These are phyloP conservation scores for Philotrypesis tridentata DNA, from an alignment of 1,140 invertebrate genomes.

Conservation along the genomic window DNA sequence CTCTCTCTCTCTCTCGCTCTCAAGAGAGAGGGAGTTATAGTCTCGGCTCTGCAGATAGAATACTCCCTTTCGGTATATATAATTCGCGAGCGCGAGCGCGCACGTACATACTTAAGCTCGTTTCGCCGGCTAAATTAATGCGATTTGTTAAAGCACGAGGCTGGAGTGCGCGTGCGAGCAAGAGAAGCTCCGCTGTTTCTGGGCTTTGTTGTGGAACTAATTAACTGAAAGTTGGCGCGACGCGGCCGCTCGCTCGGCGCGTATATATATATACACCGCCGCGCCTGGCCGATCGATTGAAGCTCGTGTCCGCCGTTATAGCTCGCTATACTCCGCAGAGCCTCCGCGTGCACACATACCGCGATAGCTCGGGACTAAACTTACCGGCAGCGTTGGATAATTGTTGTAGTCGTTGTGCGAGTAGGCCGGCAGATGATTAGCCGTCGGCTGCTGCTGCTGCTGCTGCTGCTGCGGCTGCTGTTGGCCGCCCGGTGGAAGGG, in stretches of 20 bases:
- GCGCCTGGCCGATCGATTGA: neutral
- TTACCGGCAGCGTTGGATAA: slow-evolving; percentile 72
- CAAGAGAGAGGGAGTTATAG: too few relatives aligned
- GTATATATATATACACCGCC: too few relatives aligned
- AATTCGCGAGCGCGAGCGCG: neutral
- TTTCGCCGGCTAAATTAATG: slow-evolving; percentile 42
- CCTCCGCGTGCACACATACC: too few relatives aligned
- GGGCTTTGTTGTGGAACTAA: slow-evolving; percentile 53
- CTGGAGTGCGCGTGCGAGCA: neutral
- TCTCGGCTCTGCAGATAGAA: too few relatives aligned
- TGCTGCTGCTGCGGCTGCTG: too few relatives aligned
- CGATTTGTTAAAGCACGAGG: slow-evolving; percentile 44
- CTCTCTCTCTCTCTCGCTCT: too few relatives aligned
- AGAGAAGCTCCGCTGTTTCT: slow-evolving; percentile 20
- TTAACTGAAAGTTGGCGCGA: slow-evolving; percentile 45
- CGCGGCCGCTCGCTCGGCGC: neutral
- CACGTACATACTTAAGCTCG: slow-evolving; percentile 29
- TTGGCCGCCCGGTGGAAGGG: slow-evolving; percentile 60
- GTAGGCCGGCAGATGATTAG: slow-evolving; percentile 60
- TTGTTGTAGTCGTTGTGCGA: slow-evolving; percentile 69
- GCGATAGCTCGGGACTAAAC: too few relatives aligned
- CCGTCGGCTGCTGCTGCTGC: slow-evolving; percentile 57
- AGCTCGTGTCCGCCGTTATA: neutral
- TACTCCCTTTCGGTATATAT: neutral
- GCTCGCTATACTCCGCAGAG: neutral